Conservation (phyloP, 2,113 vertebrate genomes). For the Catharus bicknelli region DNA sequence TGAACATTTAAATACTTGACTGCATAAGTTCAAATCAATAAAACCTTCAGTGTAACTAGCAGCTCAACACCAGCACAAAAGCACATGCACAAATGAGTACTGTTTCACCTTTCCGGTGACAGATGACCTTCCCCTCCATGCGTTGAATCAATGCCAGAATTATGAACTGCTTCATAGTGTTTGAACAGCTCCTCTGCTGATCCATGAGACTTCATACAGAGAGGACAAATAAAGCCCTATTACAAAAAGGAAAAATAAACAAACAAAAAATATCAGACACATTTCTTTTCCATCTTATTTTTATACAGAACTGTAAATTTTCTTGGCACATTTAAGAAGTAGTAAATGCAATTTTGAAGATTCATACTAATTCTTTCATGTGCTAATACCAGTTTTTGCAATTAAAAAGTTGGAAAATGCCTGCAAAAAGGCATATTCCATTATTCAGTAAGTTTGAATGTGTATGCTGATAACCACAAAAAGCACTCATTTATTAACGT, state of each 20-base stretch:
- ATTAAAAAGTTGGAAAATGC: not conserved
- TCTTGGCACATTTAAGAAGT: not conserved
- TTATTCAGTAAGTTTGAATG: not conserved
- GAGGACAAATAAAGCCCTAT: slow-evolving; percentile 98
- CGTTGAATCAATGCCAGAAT: slow-evolving; percentile 84
- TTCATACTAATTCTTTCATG: not conserved
- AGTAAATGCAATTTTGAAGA: not conserved
- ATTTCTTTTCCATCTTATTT: not conserved
- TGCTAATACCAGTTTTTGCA: not conserved
- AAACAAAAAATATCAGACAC: not conserved
- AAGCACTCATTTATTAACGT: not conserved
- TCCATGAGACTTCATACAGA: slow-evolving; percentile 98
- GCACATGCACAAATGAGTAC: slow-evolving; percentile 15
- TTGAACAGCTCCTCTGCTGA: slow-evolving; percentile 97
- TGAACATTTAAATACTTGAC: not conserved
- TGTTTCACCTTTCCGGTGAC: slow-evolving; percentile 83
- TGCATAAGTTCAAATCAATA: not conserved
- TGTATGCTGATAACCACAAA: not conserved
- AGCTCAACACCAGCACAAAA: not conserved
- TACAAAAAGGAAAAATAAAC: not conserved
- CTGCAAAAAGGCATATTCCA: not conserved
- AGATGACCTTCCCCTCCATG: slow-evolving; percentile 78
- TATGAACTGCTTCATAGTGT: slow-evolving; percentile 95
- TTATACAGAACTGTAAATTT: not conserved
- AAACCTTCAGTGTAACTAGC: not conserved